phyloP scores from a whole-genome alignment of 2,888 invertebrate genomes.

The Pseudococcus viburni region DNA sequence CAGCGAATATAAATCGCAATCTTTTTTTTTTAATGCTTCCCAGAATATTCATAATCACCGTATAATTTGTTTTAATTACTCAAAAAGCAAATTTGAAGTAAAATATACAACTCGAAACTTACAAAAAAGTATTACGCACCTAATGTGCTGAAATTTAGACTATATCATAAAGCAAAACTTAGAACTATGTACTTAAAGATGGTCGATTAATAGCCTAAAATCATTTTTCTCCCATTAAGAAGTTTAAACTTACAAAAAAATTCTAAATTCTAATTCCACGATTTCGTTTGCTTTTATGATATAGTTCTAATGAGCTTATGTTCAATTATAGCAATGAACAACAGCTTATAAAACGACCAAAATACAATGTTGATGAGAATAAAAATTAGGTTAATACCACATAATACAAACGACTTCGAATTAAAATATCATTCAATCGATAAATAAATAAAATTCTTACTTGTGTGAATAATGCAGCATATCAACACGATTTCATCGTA shows the following conservation, averaged over 20 bases:
- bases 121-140: neutral
- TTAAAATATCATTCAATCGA: neutral
- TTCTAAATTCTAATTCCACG: too few relatives aligned
- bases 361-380: neutral
- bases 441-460: neutral
- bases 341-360: neutral
- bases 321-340: too few relatives aligned
- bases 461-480: neutral
- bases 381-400: neutral
- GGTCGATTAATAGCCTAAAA: too few relatives aligned
- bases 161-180: neutral
- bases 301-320: neutral
- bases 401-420: neutral
- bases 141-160: neutral
- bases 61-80: neutral
- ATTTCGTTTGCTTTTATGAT: too few relatives aligned
- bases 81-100: neutral
- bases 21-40: neutral
- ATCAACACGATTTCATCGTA: neutral
- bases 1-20: neutral
- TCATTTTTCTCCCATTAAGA: too few relatives aligned
- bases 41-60: neutral
- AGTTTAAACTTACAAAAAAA: too few relatives aligned
- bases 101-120: neutral
- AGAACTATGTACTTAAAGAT: too few relatives aligned